Conservation (phyloP, 2,113 vertebrate genomes). For the Aramus guarauna region DNA sequence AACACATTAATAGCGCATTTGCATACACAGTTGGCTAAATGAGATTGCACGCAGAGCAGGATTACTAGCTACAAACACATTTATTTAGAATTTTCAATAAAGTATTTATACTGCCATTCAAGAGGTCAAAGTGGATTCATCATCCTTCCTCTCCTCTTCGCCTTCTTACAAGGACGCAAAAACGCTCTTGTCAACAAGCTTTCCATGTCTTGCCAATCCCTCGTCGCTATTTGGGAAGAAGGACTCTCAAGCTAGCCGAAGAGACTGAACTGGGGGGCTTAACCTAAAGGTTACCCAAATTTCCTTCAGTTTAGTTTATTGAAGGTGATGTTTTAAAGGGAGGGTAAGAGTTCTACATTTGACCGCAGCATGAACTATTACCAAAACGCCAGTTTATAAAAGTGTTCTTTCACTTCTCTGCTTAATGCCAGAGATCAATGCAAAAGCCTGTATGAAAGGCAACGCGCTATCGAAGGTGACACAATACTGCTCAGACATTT, state of each 20-base stretch:
- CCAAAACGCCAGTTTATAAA: neutral
- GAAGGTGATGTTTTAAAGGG: neutral
- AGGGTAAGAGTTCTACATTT: neutral
- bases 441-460: neutral
- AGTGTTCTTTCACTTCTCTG: neutral
- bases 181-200: neutral
- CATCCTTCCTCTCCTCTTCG: neutral
- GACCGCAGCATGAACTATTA: neutral
- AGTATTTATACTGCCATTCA: conserved; percentile 35
- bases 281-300: neutral
- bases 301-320: neutral
- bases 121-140: conserved; percentile 22
- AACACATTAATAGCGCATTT: conserved; percentile 72
- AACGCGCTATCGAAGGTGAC: neutral
- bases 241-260: neutral
- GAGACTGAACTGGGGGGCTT: neutral
- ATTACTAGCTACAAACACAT: conserved; percentile 48
- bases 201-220: fast-evolving
- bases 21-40: conserved; percentile 66
- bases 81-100: conserved; percentile 46
- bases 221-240: neutral
- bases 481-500: neutral
- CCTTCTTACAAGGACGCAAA: neutral
- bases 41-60: conserved; percentile 49
- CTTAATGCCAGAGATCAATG: neutral